Conservation (phyloP, 2,797 vertebrate genomes). For the Sebastes kiyomatsui region DNA sequence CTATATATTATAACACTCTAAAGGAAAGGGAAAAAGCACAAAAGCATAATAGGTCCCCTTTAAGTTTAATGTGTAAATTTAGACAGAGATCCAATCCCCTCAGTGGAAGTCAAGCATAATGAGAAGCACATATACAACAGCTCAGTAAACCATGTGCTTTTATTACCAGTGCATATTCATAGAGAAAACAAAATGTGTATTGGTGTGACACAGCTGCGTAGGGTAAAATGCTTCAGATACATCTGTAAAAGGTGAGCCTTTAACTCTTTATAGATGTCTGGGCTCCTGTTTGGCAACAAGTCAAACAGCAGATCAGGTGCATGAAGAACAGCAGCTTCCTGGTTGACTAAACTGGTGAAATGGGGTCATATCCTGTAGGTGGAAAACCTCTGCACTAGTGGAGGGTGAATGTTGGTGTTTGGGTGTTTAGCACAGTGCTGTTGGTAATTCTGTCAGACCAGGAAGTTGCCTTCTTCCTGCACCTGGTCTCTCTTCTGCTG, state of each 20-base stretch:
- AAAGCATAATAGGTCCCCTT: not conserved
- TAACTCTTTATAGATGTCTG: conserved; percentile 28
- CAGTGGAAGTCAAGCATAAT: not conserved
- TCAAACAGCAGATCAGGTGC: conserved; percentile 47
- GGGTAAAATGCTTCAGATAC: conserved; percentile 56
- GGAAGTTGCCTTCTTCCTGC: conserved; percentile 33
- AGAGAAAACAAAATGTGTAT: conserved; percentile 68
- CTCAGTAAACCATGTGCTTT: conserved; percentile 86
- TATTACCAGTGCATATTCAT: conserved; percentile 86
- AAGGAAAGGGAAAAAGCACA: too few species aligned
- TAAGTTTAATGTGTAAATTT: not conserved
- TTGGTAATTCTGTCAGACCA: conserved; percentile 23
- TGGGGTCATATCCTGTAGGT: not conserved
- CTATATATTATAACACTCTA: too few species aligned
- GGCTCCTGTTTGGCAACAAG: conserved; percentile 65
- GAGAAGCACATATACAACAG: not conserved
- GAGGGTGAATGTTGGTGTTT: not conserved
- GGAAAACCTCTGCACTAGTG: not conserved
- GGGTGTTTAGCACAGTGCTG: conserved; percentile 29
- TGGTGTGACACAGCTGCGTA: conserved; percentile 37
- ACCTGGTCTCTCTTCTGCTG: conserved; percentile 28
- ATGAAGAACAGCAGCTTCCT: conserved; percentile 35
- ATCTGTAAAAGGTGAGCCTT: conserved; percentile 46
- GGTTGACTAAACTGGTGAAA: not conserved
- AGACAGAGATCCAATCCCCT: not conserved